Percentiles rank a stretch among this genome's conserved stretches.
Conservation (phyloP, 2,113 vertebrate species). For the Salvelinus namaycush region DNA sequence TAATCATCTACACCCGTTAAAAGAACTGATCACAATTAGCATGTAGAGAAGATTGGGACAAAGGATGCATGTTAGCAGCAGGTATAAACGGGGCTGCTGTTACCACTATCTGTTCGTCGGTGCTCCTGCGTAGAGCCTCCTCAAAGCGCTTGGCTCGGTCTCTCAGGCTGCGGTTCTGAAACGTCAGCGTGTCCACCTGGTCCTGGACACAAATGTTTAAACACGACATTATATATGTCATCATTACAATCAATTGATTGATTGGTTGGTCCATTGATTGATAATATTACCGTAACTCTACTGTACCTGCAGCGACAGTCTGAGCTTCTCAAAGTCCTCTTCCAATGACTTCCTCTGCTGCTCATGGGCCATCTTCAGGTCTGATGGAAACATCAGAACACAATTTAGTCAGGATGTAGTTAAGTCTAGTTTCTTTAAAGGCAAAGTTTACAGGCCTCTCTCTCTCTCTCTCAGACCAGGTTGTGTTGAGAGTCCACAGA, state of each 20-base stretch:
- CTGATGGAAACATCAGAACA: constrained; percentile 63
- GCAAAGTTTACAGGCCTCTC: too few relatives aligned
- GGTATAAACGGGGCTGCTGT: too few relatives aligned
- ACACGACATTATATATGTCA: not conserved
- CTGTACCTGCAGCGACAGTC: constrained; percentile 89
- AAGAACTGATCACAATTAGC: too few relatives aligned
- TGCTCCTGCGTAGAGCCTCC: constrained; percentile 90
- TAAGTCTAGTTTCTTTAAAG: too few relatives aligned
- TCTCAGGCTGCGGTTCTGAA: constrained; percentile 91
- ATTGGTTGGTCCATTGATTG: too few relatives aligned
- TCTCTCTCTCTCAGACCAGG: too few relatives aligned
- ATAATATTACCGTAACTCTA: not conserved
- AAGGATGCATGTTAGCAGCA: too few relatives aligned
- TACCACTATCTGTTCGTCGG: constrained; percentile 94
- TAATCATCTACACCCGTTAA: too few relatives aligned
- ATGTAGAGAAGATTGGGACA: too few relatives aligned
- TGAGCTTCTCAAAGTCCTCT: constrained; percentile 89
- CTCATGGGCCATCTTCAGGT: constrained; percentile 85
- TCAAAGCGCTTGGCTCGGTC: constrained; percentile 93
- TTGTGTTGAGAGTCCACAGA: too few relatives aligned
- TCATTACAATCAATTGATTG: not conserved
- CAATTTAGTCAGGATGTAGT: not conserved
- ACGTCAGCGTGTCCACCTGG: constrained; percentile 95
- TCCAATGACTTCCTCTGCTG: constrained; percentile 88
- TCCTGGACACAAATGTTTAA: constrained; percentile 73